Base-by-base conservation (phyloP, 2,888 invertebrate species). In the Alloscopus bannaensis region DNA sequence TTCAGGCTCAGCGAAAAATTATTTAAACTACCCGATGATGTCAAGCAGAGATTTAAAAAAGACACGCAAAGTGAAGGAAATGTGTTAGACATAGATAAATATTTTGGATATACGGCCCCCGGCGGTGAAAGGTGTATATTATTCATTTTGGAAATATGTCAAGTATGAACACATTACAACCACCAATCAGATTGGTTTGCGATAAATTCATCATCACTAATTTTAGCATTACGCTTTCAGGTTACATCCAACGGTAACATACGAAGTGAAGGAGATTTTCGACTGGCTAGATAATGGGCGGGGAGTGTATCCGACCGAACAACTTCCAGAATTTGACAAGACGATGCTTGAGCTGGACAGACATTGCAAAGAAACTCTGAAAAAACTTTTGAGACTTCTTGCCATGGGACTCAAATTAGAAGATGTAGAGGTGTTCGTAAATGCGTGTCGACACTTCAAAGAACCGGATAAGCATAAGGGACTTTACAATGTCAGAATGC, bases 381-480 rank as follows among this genome's bases (percentile, higher is more conserved):
- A 77, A 47, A 83, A 62, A 16, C 26, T 83, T n/a, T 64, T 77
- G 0, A 13, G 50, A n/a, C 62, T 81, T 3, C 42, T 62, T 31
- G 83, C 83, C 0, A 24, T 83, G 3, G 31, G 76, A 2, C 31
- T 83, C 3, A 45, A 68, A 16, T 20, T 83, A 8, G 60, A 73
- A 13, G 75, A 73, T 36, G 24, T 42, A 0, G 42, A 81, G 13
- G 81, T 71, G 68, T 77, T 70, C 66, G 24, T 57, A 1, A 31
- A 50, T 6, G 3, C 11, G 11, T 72, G 64, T 62, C 57, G 69
- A n/a, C 52, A 76, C 55, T 71, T 62, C 42, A 59, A 65, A 22
- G 59, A 78, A 11, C 65, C 64, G 0, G 16, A 31, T 1, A 42
- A 57, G 11, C 13, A 71, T 40, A 29, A 20, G 4, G 78, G 81